A percentile compares a stretch with the other conserved stretches of the same genome.
Evolutionary conservation across 2,113 vertebrate genomes (phyloP).

Genomic region (Callionymus lyra): DNA sequence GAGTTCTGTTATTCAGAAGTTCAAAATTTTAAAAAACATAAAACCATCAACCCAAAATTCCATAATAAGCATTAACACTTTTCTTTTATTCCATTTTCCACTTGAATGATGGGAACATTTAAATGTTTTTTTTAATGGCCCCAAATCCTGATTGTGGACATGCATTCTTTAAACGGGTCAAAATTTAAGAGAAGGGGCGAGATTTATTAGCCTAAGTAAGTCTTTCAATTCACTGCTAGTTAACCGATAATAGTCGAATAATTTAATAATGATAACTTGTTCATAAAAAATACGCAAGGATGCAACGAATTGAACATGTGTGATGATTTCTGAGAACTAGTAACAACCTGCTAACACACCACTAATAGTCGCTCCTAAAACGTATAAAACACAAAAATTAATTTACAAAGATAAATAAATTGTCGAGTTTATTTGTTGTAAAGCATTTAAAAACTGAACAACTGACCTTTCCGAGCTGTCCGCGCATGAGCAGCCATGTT

Average conservation of each 20-base stretch:
- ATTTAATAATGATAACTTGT: too few relatives aligned
- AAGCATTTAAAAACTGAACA: background rate
- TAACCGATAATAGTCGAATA: too few relatives aligned
- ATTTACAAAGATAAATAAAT: too few relatives aligned
- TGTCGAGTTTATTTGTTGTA: background rate
- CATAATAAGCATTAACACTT: background rate
- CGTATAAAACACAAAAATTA: background rate
- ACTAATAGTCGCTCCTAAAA: background rate
- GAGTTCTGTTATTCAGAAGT: too few relatives aligned
- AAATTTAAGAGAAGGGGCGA: too few relatives aligned
- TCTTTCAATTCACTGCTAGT: too few relatives aligned
- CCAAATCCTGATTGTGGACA: too few relatives aligned
- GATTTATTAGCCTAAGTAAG: too few relatives aligned
- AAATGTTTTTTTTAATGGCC: background rate
- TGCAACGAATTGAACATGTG: too few relatives aligned
- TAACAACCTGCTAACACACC: background rate
- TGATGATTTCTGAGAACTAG: background rate
- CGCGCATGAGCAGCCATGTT: conserved; percentile 60
- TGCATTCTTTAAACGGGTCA: too few relatives aligned
- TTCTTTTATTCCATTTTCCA: background rate
- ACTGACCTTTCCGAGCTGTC: conserved; percentile 64
- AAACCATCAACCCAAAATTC: background rate
- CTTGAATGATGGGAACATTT: too few relatives aligned
- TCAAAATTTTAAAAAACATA: background rate
- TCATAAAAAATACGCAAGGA: too few relatives aligned